Evolutionary conservation across 2,888 invertebrate genomes (phyloP).

Genomic region (Noctua pronuba): DNA sequence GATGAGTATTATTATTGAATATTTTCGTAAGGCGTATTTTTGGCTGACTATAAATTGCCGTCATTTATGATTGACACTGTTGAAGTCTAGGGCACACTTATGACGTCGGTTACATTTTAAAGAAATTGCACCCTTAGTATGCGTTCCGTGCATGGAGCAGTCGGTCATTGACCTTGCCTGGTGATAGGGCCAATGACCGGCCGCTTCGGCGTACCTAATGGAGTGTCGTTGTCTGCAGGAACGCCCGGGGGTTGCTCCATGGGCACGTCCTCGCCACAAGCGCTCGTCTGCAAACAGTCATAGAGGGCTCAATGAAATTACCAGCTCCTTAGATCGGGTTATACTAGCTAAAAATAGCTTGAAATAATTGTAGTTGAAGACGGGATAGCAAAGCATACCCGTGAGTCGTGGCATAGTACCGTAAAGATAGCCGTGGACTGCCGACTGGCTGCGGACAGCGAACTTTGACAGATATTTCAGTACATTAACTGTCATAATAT

Average conservation of each 20-base stretch:
- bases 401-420: too few species aligned
- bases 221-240: not conserved
- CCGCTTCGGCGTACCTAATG: conserved; percentile 21
- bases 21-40: not conserved
- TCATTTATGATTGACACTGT: not conserved
- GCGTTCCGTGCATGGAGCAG: not conserved
- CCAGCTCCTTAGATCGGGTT: not conserved
- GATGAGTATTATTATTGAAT: too few species aligned
- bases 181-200: not conserved
- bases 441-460: not conserved
- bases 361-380: not conserved
- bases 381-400: not conserved
- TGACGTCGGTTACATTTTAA: not conserved
- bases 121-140: not conserved
- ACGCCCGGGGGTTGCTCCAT: not conserved
- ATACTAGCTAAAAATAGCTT: not conserved
- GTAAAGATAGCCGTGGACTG: not conserved
- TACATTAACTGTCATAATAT: not conserved
- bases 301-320: not conserved
- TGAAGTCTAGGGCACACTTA: not conserved
- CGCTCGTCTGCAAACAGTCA: conserved; percentile 6
- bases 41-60: not conserved
- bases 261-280: not conserved
- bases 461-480: not conserved
- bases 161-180: not conserved